These are phyloP conservation scores for Corticium candelabrum DNA, from an alignment of 37 sponge, comb jelly and placozoan genomes.

Conservation along the genomic window DNA sequence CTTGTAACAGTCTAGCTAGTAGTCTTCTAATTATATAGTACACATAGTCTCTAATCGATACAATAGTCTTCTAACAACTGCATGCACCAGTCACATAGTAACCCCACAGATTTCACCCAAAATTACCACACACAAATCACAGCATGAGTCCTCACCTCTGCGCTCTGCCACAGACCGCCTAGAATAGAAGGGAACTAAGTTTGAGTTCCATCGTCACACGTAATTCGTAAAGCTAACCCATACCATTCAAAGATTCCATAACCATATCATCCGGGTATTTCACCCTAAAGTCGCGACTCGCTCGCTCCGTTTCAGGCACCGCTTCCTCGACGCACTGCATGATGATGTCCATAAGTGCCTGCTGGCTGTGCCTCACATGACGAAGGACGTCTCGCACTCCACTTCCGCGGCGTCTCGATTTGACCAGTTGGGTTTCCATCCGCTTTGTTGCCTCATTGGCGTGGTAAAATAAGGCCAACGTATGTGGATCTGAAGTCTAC, in stretches of 20 bases:
- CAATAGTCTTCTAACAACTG: too few species aligned
- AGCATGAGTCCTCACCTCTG: neutral
- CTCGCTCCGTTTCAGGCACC: slow-evolving; percentile 26
- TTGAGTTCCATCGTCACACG: neutral
- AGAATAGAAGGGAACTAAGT: neutral
- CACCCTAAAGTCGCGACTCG: slow-evolving; percentile 46
- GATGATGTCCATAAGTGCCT: slow-evolving; percentile 61
- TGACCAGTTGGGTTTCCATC: slow-evolving; percentile 42
- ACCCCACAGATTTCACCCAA: too few species aligned
- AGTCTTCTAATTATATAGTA: too few species aligned
- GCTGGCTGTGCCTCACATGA: slow-evolving; percentile 64
- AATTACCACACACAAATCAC: too few species aligned
- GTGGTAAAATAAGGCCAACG: slow-evolving; percentile 54
- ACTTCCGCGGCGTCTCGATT: slow-evolving; percentile 28
- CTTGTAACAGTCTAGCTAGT: too few species aligned
- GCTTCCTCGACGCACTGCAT: slow-evolving; percentile 27
- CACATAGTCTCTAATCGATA: too few species aligned
- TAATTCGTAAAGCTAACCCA: neutral
- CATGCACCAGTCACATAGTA: too few species aligned
- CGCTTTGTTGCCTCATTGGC: slow-evolving; percentile 48
- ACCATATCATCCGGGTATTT: slow-evolving; percentile 75
- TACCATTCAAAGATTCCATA: slow-evolving; percentile 63
- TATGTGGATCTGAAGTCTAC: slow-evolving; percentile 40
- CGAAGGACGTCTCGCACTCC: slow-evolving; percentile 51
- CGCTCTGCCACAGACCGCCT: neutral